A percentile compares a stretch with the other conserved stretches of the same genome.
These are phyloP conservation scores for Hydractinia symbiolongicarpus DNA, from an alignment of 30 jellyfish, hydroid and myxozoan genomes.

Conservation along the genomic window DNA sequence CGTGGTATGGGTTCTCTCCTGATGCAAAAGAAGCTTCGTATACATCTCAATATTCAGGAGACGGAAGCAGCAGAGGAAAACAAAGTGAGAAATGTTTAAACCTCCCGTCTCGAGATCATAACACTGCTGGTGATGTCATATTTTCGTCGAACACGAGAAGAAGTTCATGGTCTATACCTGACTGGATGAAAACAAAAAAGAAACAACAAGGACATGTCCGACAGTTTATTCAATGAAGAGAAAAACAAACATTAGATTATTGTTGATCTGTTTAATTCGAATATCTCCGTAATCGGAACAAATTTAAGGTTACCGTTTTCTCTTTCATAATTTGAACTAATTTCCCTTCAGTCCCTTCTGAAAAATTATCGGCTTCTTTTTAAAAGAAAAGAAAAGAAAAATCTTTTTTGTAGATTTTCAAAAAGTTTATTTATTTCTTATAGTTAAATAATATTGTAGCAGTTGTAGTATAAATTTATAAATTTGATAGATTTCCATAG, in stretches of 20 bases:
- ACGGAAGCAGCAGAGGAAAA: background rate
- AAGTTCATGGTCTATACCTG: conserved; percentile 20
- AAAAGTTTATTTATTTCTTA: too few relatives aligned
- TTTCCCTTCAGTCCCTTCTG: too few relatives aligned
- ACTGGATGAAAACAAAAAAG: conserved; percentile 23
- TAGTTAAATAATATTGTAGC: too few relatives aligned
- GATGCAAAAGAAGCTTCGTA: background rate
- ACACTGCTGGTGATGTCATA: background rate
- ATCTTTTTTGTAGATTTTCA: too few relatives aligned
- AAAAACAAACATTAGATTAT: background rate
- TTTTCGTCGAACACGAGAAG: conserved; percentile 8
- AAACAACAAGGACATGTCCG: background rate
- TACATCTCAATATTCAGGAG: background rate
- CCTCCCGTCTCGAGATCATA: background rate
- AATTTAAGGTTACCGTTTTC: too few relatives aligned
- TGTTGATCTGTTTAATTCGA: background rate
- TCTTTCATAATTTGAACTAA: too few relatives aligned
- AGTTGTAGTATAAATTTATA: too few relatives aligned
- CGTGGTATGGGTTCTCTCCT: conserved; percentile 31
- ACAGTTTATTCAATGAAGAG: conserved; percentile 9
- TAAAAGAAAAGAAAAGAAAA: too few relatives aligned
- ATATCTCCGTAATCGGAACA: too few relatives aligned
- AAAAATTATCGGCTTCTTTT: too few relatives aligned
- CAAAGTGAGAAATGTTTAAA: background rate
- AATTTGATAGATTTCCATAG: too few relatives aligned